These are phyloP conservation scores for Drosophila anomelani DNA, from an alignment of 2,888 invertebrate species.

Conservation along the genomic window DNA sequence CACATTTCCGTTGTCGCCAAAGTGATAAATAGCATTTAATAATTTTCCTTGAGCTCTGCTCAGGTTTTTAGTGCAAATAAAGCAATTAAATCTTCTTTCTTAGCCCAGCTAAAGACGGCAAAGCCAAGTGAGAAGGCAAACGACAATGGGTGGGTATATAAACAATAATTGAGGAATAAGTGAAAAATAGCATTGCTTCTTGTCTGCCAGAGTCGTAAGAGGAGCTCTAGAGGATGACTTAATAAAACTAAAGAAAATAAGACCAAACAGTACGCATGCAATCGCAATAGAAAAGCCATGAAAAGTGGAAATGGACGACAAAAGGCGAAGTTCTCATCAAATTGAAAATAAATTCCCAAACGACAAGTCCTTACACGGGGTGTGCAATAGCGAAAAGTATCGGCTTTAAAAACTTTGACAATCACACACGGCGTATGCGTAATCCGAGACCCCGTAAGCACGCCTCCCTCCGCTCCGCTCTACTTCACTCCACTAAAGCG, in stretches of 20 bases:
- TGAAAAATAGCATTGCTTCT: conserved; percentile 10
- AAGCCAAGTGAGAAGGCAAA: neutral
- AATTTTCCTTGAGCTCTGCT: conserved; percentile 33
- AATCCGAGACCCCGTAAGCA: conserved; percentile 40
- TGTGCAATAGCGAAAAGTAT: conserved; percentile 38
- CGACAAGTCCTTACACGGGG: conserved; percentile 20
- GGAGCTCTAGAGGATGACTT: neutral
- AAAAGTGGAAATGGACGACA: conserved; percentile 41
- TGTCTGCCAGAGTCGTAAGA: conserved; percentile 16
- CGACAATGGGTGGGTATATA: conserved; percentile 7
- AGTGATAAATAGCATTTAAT: conserved; percentile 64
- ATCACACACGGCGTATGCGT: conserved; percentile 64
- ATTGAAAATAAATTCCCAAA: conserved; percentile 48
- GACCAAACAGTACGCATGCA: conserved; percentile 5
- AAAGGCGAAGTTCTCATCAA: conserved; percentile 38
- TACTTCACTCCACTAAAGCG: conserved; percentile 20
- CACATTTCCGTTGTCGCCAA: conserved; percentile 58
- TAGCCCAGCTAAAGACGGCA: neutral
- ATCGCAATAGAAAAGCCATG: conserved; percentile 37
- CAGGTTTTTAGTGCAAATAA: conserved; percentile 23
- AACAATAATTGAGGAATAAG: conserved; percentile 37
- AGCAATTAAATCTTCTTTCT: conserved; percentile 35
- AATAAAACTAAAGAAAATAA: conserved; percentile 26
- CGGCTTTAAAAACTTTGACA: conserved; percentile 55
- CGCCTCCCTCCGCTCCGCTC: conserved; percentile 2